These are phyloP conservation scores for Sardinella longiceps DNA, from an alignment of 2,797 vertebrate genomes.

Conservation along the genomic window DNA sequence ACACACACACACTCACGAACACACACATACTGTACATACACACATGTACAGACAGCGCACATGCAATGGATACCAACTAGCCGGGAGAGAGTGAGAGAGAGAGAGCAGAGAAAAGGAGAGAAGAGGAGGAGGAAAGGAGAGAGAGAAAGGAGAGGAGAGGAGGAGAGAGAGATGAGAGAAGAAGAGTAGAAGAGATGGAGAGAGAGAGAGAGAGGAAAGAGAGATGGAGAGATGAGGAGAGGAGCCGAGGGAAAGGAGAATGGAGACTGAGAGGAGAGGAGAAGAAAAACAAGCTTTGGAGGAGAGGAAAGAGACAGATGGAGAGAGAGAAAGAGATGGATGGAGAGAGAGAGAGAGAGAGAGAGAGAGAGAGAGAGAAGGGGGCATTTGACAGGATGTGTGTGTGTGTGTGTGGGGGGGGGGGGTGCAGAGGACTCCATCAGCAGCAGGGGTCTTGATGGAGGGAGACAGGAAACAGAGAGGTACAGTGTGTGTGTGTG, in stretches of 20 bases:
- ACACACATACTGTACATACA: no score
- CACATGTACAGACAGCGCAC: no score
- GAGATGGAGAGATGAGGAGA: not conserved
- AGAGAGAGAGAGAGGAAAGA: not conserved
- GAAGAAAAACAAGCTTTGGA: not conserved
- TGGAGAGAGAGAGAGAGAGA: not conserved
- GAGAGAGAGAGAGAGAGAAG: not conserved
- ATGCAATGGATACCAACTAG: no score
- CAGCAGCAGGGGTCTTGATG: not conserved
- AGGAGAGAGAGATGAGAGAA: not conserved
- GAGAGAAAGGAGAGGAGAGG: not conserved
- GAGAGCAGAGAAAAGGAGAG: constrained; percentile 40
- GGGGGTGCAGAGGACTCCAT: not conserved
- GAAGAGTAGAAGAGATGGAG: not conserved
- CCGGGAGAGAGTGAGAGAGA: constrained; percentile 25
- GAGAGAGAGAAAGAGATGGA: not conserved
- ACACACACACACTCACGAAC: no score
- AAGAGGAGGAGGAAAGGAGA: not conserved
- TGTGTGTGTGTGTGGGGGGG: no score
- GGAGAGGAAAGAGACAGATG: not conserved
- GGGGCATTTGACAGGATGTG: no score
- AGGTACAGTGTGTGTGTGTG: not conserved
- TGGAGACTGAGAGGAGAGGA: no score
- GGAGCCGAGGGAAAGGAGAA: not conserved
- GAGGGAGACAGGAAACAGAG: not conserved